These are phyloP conservation scores for Rosalia funebris DNA, from an alignment of 2,888 invertebrate species.

Conservation along the genomic window DNA sequence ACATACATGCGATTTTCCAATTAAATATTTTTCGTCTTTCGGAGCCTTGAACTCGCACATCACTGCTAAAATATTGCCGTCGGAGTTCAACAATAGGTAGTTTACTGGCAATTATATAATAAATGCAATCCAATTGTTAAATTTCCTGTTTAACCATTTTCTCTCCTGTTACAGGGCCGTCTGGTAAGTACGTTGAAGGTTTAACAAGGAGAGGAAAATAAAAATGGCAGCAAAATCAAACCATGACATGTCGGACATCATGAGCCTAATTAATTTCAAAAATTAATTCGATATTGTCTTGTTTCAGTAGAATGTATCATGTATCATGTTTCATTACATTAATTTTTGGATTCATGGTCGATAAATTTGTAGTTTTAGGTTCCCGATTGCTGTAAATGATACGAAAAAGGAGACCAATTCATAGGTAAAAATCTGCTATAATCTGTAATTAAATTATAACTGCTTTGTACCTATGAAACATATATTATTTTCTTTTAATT, in stretches of 20 bases:
- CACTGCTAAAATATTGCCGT: constrained; percentile 24
- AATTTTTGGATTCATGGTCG: no score
- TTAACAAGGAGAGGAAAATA: background rate
- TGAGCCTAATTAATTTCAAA: no score
- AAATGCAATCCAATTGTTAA: constrained; percentile 43
- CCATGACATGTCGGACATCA: background rate
- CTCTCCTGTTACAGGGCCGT: constrained; percentile 14
- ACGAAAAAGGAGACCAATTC: no score
- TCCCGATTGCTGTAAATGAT: no score
- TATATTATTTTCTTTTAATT: no score
- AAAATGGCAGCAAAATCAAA: background rate
- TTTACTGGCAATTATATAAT: constrained; percentile 40
- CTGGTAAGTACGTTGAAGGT: background rate
- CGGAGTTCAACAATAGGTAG: constrained; percentile 31
- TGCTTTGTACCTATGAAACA: no score
- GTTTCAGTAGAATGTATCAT: no score
- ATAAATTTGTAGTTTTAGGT: no score
- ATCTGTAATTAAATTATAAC: no score
- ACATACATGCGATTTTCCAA: background rate
- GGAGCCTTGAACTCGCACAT: constrained; percentile 31
- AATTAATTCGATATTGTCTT: no score
- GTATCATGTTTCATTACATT: no score
- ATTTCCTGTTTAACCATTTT: constrained; percentile 38
- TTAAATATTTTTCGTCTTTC: constrained; percentile 5
- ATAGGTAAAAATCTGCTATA: no score